These are phyloP conservation scores for Esox niger DNA, from an alignment of 2,113 vertebrate species.

Conservation along the genomic window DNA sequence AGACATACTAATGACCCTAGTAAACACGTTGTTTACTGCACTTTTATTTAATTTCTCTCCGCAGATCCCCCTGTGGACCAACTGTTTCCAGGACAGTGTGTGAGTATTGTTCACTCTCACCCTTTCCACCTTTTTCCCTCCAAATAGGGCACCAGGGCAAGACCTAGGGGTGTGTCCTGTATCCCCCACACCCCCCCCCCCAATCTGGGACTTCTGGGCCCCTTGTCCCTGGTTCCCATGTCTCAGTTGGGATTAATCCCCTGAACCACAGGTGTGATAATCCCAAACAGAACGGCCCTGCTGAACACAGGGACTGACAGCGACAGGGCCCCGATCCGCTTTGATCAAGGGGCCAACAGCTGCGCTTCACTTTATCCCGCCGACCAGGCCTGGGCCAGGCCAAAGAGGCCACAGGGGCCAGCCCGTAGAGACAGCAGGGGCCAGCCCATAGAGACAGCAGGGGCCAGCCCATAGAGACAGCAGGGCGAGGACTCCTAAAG, in stretches of 20 bases:
- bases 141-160: constrained; percentile 1
- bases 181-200: constrained; percentile 11
- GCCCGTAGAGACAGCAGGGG: too few species aligned
- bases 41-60: too few species aligned
- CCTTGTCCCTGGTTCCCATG: constrained; percentile 59
- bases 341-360: constrained; percentile 61
- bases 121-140: not conserved
- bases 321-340: constrained; percentile 45
- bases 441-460: too few species aligned
- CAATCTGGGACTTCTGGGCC: constrained; percentile 23
- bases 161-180: constrained; percentile 8
- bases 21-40: not conserved
- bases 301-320: constrained; percentile 51
- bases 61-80: not conserved
- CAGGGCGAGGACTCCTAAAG: not conserved
- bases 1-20: not conserved
- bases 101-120: not conserved
- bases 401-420: not conserved
- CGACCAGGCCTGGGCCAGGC: constrained; percentile 1
- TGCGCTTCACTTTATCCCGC: constrained; percentile 33
- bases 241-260: constrained; percentile 66
- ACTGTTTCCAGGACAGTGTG: too few species aligned
- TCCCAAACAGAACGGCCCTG: constrained; percentile 58
- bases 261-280: constrained; percentile 76
- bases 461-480: too few species aligned